Conservation (phyloP, 2,888 invertebrate species). For the Limnephilus marmoratus region DNA sequence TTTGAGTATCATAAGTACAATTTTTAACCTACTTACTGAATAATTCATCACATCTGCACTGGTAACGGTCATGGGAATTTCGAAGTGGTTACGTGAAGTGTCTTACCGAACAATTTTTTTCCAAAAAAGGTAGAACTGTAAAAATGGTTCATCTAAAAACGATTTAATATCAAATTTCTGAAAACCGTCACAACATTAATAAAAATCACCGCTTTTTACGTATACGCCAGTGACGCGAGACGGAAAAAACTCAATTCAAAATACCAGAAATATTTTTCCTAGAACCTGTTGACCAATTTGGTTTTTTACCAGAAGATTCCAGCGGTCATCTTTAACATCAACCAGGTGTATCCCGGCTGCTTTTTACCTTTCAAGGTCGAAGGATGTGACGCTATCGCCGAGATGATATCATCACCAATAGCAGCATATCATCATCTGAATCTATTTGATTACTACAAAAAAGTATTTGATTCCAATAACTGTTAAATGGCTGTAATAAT, state of each 20-base stretch:
- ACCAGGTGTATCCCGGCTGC: conserved; percentile 14
- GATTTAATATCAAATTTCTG: background rate
- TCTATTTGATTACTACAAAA: background rate
- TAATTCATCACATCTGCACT: background rate
- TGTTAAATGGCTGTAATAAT: too few relatives aligned
- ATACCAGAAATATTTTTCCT: background rate
- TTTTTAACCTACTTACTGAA: background rate
- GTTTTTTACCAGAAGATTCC: background rate
- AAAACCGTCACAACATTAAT: background rate
- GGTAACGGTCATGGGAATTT: too few relatives aligned
- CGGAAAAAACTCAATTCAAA: background rate
- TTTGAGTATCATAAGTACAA: too few relatives aligned
- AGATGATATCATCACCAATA: background rate
- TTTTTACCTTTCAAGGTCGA: conserved; percentile 33
- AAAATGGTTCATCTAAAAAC: background rate
- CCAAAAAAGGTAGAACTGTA: background rate
- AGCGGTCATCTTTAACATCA: conserved; percentile 14
- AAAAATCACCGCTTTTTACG: background rate
- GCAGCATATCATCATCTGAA: background rate
- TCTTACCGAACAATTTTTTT: background rate
- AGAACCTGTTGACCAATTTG: background rate
- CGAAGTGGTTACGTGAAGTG: too few relatives aligned
- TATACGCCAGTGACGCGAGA: background rate
- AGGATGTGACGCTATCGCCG: background rate
- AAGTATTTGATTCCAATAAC: background rate